These are phyloP conservation scores for Orycteropus afer DNA, from an alignment of 2,113 vertebrate genomes.

Conservation along the genomic window DNA sequence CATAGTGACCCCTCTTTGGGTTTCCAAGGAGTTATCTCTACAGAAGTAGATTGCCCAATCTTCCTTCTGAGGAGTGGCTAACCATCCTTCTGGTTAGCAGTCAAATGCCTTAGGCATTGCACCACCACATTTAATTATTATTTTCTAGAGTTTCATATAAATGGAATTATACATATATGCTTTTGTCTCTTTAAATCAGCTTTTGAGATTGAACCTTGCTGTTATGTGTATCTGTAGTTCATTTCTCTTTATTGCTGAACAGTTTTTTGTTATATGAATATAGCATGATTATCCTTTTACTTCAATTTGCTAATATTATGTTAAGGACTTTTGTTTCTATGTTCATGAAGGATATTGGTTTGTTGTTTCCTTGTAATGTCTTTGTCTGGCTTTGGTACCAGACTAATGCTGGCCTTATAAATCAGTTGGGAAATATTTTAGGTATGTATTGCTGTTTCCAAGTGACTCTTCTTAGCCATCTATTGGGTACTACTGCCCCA, in stretches of 20 bases:
- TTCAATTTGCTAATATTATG: slow-evolving; percentile 6
- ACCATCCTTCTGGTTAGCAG: too few species aligned
- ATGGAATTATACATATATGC: background rate
- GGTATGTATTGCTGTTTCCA: slow-evolving; percentile 3
- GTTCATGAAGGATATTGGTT: background rate
- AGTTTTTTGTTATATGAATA: background rate
- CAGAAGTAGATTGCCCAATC: too few species aligned
- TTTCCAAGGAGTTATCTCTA: too few species aligned
- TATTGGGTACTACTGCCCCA: background rate
- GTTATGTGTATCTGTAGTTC: background rate
- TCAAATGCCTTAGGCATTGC: too few species aligned
- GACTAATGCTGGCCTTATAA: background rate
- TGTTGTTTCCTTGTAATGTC: background rate
- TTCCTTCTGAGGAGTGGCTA: too few species aligned
- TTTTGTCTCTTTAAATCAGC: background rate
- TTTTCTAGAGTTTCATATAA: background rate
- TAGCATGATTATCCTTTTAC: background rate
- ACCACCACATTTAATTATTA: background rate
- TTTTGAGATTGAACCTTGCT: background rate
- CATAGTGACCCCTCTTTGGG: too few species aligned
- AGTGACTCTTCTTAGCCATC: slow-evolving; percentile 26
- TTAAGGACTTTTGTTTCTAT: background rate
- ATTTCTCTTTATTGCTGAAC: background rate
- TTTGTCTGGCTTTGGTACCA: slow-evolving; percentile 21
- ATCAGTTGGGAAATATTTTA: background rate